Evolutionary conservation across 2,888 invertebrate species (phyloP), one percentile per base, ranked within the genome.

Genomic region (Allygus modestus): DNA sequence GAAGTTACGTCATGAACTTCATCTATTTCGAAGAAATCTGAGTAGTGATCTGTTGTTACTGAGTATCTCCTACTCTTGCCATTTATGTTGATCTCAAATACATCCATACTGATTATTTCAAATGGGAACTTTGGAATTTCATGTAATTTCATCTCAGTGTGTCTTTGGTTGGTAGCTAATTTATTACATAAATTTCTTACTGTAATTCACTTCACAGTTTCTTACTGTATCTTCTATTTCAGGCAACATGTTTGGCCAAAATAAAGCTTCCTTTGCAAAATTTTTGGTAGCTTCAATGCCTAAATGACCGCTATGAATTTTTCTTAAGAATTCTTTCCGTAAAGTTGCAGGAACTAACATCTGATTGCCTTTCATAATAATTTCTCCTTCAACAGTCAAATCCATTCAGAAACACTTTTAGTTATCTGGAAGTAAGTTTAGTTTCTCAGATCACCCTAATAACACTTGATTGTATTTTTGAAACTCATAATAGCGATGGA

Each of bases 141-240:
- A 46, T 46, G 46, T 11, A 12, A 15, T 12, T 46, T 11, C 46
- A 46, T 46, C 2, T 11, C 15, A 11, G 12, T 15, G 46, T 46
- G 46, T 15, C 12, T 11, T 46, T 46, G 46, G 12, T 46, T 17
- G 1, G 37, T 7, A 37, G 37, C 37, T 37, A 37, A 37, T 37
- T 9, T 37, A 69, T 23, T 69, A 37, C 26, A 69, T 7, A 23
- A n/a, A n/a, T n/a, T n/a, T n/a, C n/a, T n/a, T n/a, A n/a, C n/a
- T n/a, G n/a, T n/a, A n/a, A n/a, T n/a, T n/a, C n/a, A n/a, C n/a
- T n/a, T n/a, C 71, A 71, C 37, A n/a, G 31, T 15, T n/a, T 15
- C 15, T 41, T 33, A 73, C 20, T 33, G 43, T 20, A 17, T 33
- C 73, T 73, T 73, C 37, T 43, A 73, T 73, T n/a, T 73, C 41